Base-by-base conservation (phyloP, 2,888 invertebrate genomes). In the Eupeodes latifasciatus region DNA sequence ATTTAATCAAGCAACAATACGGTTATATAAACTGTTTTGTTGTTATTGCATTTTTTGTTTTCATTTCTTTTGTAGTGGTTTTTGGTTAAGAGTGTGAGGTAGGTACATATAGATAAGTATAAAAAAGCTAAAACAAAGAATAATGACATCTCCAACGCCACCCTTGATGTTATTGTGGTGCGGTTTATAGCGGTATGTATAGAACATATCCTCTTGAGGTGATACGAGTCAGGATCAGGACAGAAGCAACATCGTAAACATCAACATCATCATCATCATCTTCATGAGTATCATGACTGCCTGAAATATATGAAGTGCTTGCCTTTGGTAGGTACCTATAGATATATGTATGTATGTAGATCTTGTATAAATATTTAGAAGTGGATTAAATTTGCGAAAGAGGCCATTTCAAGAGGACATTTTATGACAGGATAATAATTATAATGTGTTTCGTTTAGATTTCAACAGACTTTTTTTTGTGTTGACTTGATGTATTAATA, bases 401-500 rank as follows among this genome's bases (percentile, higher is more conserved):
- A 91, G 90, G 82, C 67, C 89, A 83, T 74, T 88, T 76, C 11
- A 55, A 57, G 82, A 90, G 90, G 91, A 92, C 90, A 92, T 92
- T 91, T 90, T 88, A 89, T 90, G 91, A 92, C 91, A 91, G 92
- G 91, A 92, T 91, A 91, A 91, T 90, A 90, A 90, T 90, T 85
- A 85, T 81, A 74, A 81, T 81, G 81, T 78, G 62, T 61, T 72
- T 66, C 49, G 62, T 64, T 64, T 67, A 27, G 61, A 51, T 66
- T 44, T 78, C 36, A 66, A 49, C 27, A 4, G 49, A 53, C 0
- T 55, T 71, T 40, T 71, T 11, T 44, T 1, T 53, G 16, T 16
- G 14, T 44, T 51, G 12, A 12, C 9, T 16, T 40, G 62, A n/a
- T 7, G 11, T 27, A 47, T 49, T 66, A 66, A 49, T 10, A 64